Evolutionary conservation across 2,113 vertebrate genomes (phyloP).

Genomic region (Platysteira castanea): DNA sequence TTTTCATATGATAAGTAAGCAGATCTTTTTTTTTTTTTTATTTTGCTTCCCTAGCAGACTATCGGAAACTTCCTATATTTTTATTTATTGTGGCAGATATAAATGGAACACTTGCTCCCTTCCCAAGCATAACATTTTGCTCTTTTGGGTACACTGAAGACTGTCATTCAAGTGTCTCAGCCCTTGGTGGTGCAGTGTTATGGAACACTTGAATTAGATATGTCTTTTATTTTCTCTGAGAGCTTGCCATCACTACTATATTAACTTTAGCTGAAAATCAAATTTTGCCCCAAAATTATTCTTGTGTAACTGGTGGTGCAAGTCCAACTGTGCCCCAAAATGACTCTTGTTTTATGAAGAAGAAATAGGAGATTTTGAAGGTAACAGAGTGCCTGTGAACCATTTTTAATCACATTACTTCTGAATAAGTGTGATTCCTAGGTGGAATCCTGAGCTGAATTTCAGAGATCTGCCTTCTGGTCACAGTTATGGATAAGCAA

Average conservation of each 20-base stretch:
- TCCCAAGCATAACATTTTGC: background rate
- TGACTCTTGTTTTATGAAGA: background rate
- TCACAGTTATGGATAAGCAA: background rate
- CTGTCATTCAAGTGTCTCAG: background rate
- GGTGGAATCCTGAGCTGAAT: background rate
- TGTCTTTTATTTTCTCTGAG: background rate
- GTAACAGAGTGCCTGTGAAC: background rate
- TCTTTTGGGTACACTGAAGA: background rate
- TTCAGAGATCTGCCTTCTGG: background rate
- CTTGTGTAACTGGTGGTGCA: rapidly evolving
- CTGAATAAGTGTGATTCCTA: background rate
- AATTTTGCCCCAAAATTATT: background rate
- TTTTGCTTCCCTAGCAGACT: background rate
- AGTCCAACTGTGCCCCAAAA: background rate
- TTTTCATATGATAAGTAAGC: background rate
- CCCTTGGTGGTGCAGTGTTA: background rate
- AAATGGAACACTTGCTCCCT: background rate
- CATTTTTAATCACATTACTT: background rate
- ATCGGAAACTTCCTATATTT: background rate
- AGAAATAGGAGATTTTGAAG: background rate
- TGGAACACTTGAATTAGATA: background rate
- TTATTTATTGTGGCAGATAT: background rate
- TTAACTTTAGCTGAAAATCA: background rate
- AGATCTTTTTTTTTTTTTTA: background rate
- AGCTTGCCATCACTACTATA: background rate